Evolutionary conservation across 2,888 invertebrate species (phyloP).

Genomic region (Esperia sulphurella): DNA sequence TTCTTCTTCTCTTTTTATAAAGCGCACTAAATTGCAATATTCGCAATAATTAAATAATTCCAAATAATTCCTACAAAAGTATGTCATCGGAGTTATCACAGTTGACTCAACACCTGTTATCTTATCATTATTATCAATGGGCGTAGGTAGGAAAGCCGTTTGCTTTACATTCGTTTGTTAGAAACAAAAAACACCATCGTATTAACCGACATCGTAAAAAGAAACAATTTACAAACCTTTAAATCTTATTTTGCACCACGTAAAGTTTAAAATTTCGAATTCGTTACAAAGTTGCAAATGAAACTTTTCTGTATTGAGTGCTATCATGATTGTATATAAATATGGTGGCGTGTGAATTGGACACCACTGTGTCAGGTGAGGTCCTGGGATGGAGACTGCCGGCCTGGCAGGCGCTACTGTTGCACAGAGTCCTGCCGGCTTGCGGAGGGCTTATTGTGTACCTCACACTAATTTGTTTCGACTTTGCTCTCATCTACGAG

Average conservation of each 20-base stretch:
- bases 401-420: constrained; percentile 61
- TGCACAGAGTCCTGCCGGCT: constrained; percentile 64
- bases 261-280: no score
- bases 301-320: not conserved
- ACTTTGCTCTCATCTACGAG: constrained; percentile 82
- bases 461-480: constrained; percentile 82
- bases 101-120: constrained; percentile 51
- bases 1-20: no score
- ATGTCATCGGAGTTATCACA: constrained; percentile 32
- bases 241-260: no score
- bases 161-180: constrained; percentile 30
- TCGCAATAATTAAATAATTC: no score
- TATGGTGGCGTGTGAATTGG: constrained; percentile 69
- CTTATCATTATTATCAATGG: constrained; percentile 66
- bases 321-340: constrained; percentile 7
- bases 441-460: constrained; percentile 81
- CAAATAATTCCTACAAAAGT: not conserved
- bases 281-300: no score
- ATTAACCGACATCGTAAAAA: not conserved
- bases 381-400: constrained; percentile 61
- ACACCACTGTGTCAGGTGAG: constrained; percentile 61
- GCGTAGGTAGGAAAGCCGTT: constrained; percentile 31
- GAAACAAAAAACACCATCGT: constrained; percentile 24
- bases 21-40: no score
- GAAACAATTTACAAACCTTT: no score